Conservation (phyloP, 2,113 vertebrate species). For the Girardinichthys multiradiatus region DNA sequence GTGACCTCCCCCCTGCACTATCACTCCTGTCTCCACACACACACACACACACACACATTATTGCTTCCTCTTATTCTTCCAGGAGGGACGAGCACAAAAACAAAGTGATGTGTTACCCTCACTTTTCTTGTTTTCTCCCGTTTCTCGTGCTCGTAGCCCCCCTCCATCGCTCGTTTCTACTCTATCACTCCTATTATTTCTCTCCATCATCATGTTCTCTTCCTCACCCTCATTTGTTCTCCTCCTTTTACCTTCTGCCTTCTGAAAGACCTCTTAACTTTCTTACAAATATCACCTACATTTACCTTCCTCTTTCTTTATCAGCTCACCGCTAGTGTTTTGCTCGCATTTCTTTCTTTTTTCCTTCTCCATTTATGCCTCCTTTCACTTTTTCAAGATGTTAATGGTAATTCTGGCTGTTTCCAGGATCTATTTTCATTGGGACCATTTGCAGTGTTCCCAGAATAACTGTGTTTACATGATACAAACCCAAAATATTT, state of each 20-base stretch:
- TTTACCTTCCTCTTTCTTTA: neutral
- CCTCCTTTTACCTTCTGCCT: neutral
- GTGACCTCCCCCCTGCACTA: constrained; percentile 60
- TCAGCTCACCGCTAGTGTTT: too few species aligned
- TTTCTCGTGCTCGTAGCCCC: constrained; percentile 37
- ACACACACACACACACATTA: constrained; percentile 53
- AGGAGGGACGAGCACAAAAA: constrained; percentile 47
- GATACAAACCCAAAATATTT: constrained; percentile 10
- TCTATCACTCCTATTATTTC: neutral
- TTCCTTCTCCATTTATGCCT: neutral
- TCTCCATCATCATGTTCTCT: neutral
- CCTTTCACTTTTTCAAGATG: constrained; percentile 27
- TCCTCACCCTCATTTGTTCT: neutral
- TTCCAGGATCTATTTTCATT: constrained; percentile 64
- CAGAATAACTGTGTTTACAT: constrained; percentile 65
- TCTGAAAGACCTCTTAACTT: too few species aligned
- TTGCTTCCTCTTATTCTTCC: constrained; percentile 73
- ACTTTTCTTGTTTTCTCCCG: constrained; percentile 51
- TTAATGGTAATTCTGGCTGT: constrained; percentile 68
- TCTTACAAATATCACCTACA: too few species aligned
- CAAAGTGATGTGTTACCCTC: constrained; percentile 49
- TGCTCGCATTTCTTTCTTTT: neutral
- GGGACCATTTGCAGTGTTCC: constrained; percentile 35
- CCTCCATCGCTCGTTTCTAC: neutral
- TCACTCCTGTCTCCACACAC: constrained; percentile 54